Conservation (phyloP, 2,888 invertebrate genomes). For the Meta bourneti region DNA sequence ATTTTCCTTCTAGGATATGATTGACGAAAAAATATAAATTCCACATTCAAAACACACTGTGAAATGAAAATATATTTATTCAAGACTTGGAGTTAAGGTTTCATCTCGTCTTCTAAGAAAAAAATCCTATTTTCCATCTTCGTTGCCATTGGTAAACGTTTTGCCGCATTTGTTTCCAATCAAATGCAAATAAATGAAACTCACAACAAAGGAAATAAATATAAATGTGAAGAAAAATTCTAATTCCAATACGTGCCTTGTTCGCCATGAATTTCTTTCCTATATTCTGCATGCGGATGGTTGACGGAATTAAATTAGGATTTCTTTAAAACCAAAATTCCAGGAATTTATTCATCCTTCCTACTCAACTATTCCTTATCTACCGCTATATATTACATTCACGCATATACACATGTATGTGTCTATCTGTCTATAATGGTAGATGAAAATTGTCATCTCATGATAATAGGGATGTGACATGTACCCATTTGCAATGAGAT, state of each 20-base stretch:
- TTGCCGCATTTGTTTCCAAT: slow-evolving; percentile 13
- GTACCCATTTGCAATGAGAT: no score
- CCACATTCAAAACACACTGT: background rate
- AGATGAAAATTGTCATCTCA: no score
- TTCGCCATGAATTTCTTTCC: slow-evolving; percentile 7
- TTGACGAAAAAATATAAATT: no score
- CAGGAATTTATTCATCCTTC: no score
- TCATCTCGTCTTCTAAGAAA: background rate
- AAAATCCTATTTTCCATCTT: background rate
- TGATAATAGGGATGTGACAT: no score
- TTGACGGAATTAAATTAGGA: background rate
- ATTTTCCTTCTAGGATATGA: no score
- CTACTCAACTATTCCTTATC: no score
- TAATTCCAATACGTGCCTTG: slow-evolving; percentile 21
- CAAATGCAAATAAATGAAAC: slow-evolving; percentile 30
- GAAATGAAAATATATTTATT: slow-evolving; percentile 1
- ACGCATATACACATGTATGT: no score
- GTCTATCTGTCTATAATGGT: no score
- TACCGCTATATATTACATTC: no score
- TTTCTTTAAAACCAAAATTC: no score
- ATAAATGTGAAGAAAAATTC: background rate
- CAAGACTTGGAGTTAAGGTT: background rate
- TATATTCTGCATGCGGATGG: background rate
- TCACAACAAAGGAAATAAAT: background rate
- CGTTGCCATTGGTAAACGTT: background rate